Percentiles rank a stretch among this genome's conserved stretches.
These are phyloP conservation scores for Esox lucius DNA, from an alignment of 2,797 vertebrate species.

Conservation along the genomic window DNA sequence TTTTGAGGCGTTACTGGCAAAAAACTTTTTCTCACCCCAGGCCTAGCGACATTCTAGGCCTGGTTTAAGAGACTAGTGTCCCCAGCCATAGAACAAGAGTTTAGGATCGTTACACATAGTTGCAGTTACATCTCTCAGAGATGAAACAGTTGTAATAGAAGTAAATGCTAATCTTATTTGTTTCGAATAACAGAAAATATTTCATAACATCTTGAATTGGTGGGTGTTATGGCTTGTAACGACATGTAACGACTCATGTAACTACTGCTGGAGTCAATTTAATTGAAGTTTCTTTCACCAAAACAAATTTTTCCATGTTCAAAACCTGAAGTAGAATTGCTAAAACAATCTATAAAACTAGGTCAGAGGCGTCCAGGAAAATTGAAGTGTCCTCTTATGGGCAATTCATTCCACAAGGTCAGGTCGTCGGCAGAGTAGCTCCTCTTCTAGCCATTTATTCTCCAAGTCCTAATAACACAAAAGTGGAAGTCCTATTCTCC, in stretches of 20 bases:
- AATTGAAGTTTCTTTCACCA: not conserved
- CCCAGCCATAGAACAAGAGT: too few relatives aligned
- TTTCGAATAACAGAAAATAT: too few relatives aligned
- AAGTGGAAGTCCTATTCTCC: conserved; percentile 60
- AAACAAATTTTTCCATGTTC: not conserved
- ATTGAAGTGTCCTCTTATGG: conserved; percentile 53
- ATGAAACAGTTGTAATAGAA: too few relatives aligned
- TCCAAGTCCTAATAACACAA: conserved; percentile 52
- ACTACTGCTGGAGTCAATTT: not conserved
- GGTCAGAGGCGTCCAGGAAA: conserved; percentile 43
- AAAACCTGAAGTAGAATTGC: not conserved
- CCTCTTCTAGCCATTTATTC: conserved; percentile 44
- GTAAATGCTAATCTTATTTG: too few relatives aligned
- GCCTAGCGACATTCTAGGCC: too few relatives aligned
- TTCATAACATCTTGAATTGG: too few relatives aligned
- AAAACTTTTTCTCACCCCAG: too few relatives aligned
- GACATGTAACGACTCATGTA: not conserved
- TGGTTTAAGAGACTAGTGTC: too few relatives aligned
- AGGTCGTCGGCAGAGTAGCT: conserved; percentile 51
- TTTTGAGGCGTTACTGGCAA: too few relatives aligned
- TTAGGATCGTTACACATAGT: too few relatives aligned
- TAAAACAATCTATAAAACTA: conserved; percentile 22
- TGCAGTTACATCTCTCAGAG: too few relatives aligned
- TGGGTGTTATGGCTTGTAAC: too few relatives aligned
- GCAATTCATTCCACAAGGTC: conserved; percentile 59